Conservation (phyloP, 2,888 invertebrate genomes). For the Rhagophthalmus giganteus region DNA sequence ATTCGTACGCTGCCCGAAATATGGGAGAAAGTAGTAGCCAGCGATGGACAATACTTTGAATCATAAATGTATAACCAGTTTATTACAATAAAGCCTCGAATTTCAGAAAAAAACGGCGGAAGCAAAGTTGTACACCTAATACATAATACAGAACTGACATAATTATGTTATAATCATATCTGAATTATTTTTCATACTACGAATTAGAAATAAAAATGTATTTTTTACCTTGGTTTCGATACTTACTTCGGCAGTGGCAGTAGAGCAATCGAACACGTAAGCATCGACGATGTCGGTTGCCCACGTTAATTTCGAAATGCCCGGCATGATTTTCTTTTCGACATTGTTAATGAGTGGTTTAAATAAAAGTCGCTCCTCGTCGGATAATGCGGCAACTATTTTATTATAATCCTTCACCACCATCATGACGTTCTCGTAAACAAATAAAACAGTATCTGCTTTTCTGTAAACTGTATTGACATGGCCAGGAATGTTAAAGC, state of each 20-base stretch:
- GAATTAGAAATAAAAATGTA: too few relatives aligned
- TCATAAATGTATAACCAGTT: too few relatives aligned
- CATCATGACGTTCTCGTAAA: constrained; percentile 71
- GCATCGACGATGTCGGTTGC: constrained; percentile 71
- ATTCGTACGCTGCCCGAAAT: too few relatives aligned
- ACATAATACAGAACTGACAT: too few relatives aligned
- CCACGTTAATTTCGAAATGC: constrained; percentile 73
- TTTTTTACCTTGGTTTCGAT: too few relatives aligned
- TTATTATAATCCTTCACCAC: constrained; percentile 78
- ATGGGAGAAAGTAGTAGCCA: too few relatives aligned
- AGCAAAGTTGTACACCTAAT: too few relatives aligned
- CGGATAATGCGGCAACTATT: constrained; percentile 74
- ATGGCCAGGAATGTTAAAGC: constrained; percentile 69
- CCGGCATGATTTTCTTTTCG: constrained; percentile 73
- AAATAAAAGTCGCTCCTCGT: constrained; percentile 77
- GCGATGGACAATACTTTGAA: too few relatives aligned
- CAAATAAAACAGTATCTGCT: constrained; percentile 61
- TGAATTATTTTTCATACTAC: too few relatives aligned
- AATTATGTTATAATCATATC: too few relatives aligned
- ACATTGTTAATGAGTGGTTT: constrained; percentile 67
- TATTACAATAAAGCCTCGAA: too few relatives aligned
- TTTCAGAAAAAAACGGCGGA: too few relatives aligned
- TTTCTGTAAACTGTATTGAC: constrained; percentile 67
- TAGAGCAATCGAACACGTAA: constrained; percentile 71
- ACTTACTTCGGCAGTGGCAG: constrained; percentile 65